A percentile compares a stretch with the other conserved stretches of the same genome.
Conservation (phyloP, 2,888 invertebrate genomes). For the Napeogenes inachia region DNA sequence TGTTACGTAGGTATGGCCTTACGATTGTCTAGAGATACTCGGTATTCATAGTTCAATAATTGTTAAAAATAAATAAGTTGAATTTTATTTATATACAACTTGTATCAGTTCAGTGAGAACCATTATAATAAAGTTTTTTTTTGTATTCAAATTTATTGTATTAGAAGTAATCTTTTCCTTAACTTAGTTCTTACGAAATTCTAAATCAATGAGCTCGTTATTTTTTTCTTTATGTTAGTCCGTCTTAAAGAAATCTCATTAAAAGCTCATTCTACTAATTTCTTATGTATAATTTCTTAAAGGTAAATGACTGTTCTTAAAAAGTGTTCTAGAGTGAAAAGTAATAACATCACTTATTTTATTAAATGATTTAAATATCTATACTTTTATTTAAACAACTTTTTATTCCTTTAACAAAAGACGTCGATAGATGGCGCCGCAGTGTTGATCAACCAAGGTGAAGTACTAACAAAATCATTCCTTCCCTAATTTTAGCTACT, state of each 20-base stretch:
- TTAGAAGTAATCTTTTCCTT: not conserved
- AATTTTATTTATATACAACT: constrained; percentile 9
- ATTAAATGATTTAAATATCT: constrained; percentile 53
- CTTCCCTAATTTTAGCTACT: too few species aligned
- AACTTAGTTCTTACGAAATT: constrained; percentile 8
- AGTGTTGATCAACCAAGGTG: not conserved
- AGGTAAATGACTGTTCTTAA: constrained; percentile 60
- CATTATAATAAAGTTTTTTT: not conserved
- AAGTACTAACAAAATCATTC: too few species aligned
- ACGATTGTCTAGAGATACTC: constrained; percentile 27
- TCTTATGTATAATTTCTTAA: constrained; percentile 8
- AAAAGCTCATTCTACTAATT: constrained; percentile 16
- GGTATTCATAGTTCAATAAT: constrained; percentile 14
- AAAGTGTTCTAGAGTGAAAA: constrained; percentile 72
- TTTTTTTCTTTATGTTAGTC: constrained; percentile 9
- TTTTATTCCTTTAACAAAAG: not conserved
- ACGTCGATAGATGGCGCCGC: not conserved
- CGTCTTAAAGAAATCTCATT: constrained; percentile 14
- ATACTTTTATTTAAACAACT: constrained; percentile 1
- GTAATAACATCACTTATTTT: constrained; percentile 75
- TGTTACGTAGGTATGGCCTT: constrained; percentile 43
- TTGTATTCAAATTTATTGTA: not conserved
- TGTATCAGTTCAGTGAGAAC: constrained; percentile 8
- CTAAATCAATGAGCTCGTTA: constrained; percentile 15
- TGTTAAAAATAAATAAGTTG: constrained; percentile 5